Evolutionary conservation across 2,888 invertebrate species (phyloP).

Genomic region (Sialis fuliginosa): DNA sequence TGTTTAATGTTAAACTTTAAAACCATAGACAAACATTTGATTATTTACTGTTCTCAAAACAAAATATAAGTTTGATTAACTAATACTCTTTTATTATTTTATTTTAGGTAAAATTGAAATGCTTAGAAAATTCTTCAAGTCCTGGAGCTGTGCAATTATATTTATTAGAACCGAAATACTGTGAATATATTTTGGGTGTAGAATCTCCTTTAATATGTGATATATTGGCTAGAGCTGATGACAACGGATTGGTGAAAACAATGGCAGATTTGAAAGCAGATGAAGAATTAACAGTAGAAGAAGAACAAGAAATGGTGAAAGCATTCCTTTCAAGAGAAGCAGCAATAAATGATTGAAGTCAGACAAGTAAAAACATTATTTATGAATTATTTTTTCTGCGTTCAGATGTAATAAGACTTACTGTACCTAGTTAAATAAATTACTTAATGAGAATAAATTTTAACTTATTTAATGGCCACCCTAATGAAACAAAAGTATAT

Average conservation of each 20-base stretch:
- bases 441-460: no score
- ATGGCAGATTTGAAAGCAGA: slow-evolving; percentile 11
- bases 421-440: no score
- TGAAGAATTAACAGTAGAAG: neutral
- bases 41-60: neutral
- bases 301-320: slow-evolving; percentile 6
- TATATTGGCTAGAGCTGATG: slow-evolving; percentile 63
- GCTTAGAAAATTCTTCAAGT: slow-evolving; percentile 48
- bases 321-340: no score
- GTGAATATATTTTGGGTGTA: slow-evolving; percentile 88
- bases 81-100: slow-evolving; percentile 2
- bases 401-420: no score
- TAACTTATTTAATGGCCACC: no score
- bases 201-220: slow-evolving; percentile 84
- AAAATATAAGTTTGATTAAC: neutral
- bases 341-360: neutral
- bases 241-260: slow-evolving; percentile 47
- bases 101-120: slow-evolving; percentile 51
- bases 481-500: no score
- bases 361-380: neutral
- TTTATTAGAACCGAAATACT: slow-evolving; percentile 77
- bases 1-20: neutral
- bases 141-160: slow-evolving; percentile 74
- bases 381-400: neutral
- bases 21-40: neutral